Evolutionary conservation across 2,797 vertebrate genomes (phyloP).

Genomic region (Sternarchorhynchus goeldii): DNA sequence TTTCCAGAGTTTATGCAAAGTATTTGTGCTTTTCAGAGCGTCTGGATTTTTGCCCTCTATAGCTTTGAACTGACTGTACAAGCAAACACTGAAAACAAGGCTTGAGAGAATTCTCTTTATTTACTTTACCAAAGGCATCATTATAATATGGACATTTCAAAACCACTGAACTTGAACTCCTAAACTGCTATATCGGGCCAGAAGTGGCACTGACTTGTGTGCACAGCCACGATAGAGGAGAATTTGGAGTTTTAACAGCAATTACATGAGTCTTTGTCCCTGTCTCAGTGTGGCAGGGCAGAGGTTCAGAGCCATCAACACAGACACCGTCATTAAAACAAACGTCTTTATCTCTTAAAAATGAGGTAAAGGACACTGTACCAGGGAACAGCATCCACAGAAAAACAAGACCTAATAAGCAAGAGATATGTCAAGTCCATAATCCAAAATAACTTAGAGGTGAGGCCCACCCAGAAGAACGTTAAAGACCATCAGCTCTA

Average conservation of each 20-base stretch:
- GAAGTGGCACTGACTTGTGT: conserved; percentile 41
- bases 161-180: conserved; percentile 64
- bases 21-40: too few species aligned
- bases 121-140: conserved; percentile 72
- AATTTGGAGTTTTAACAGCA: conserved; percentile 42
- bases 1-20: too few species aligned
- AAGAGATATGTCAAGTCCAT: conserved; percentile 51
- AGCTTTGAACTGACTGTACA: not conserved
- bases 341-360: conserved; percentile 53
- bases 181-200: conserved; percentile 58
- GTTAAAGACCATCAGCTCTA: conserved; percentile 13
- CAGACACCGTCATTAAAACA: conserved; percentile 57
- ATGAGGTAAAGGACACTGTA: conserved; percentile 56
- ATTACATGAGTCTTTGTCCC: conserved; percentile 41
- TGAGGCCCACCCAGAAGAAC: conserved; percentile 29
- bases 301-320: conserved; percentile 47
- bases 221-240: conserved; percentile 49
- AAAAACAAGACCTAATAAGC: conserved; percentile 37
- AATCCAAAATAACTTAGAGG: conserved; percentile 70
- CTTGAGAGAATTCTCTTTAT: conserved; percentile 52
- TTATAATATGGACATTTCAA: conserved; percentile 73
- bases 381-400: conserved; percentile 48
- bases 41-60: too few species aligned
- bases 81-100: not conserved
- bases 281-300: conserved; percentile 9